Evolutionary conservation across 2,797 vertebrate species (phyloP).

Genomic region (Hippopotamyrus pictus): DNA sequence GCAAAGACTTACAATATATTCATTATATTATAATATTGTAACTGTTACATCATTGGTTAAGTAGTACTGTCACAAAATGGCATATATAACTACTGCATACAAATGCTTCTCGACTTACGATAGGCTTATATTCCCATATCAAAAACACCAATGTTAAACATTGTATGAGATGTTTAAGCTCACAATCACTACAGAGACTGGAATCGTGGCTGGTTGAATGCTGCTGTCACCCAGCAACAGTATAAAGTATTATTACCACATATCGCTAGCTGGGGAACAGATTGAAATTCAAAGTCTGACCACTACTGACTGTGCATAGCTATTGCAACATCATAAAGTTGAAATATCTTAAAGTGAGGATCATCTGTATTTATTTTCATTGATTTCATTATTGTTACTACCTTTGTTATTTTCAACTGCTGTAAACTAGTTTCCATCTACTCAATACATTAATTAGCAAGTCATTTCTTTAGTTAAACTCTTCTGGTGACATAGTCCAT

Average conservation of each 20-base stretch:
- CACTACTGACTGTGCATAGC: background rate
- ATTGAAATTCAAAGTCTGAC: background rate
- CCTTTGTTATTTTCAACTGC: background rate
- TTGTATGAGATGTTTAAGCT: background rate
- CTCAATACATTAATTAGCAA: background rate
- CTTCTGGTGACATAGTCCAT: background rate
- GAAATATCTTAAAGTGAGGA: background rate
- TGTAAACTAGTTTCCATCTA: background rate
- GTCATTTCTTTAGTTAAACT: background rate
- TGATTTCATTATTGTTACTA: background rate
- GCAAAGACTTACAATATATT: background rate
- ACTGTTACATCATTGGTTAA: background rate
- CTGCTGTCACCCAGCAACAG: background rate
- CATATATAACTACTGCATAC: background rate
- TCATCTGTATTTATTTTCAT: background rate
- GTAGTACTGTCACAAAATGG: background rate
- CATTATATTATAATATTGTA: background rate
- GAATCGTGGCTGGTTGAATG: background rate
- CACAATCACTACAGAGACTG: background rate
- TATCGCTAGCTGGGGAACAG: background rate
- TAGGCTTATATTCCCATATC: background rate
- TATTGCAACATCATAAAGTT: background rate
- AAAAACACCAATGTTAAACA: background rate
- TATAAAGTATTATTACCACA: background rate
- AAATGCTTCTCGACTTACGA: background rate